Conservation (phyloP, 2,888 invertebrate genomes). For the Drosophila emarginata region DNA sequence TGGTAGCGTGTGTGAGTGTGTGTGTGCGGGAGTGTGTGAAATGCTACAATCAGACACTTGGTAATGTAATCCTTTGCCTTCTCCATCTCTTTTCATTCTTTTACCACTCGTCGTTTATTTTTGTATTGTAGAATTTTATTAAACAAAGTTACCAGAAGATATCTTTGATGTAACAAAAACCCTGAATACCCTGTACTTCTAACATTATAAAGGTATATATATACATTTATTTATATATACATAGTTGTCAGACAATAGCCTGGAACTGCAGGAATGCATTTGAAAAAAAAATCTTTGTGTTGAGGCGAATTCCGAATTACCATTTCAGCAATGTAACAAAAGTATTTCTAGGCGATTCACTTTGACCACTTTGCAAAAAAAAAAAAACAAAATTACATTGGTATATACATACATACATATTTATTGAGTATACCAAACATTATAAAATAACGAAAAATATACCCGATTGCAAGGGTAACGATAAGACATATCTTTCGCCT, state of each 20-base stretch:
- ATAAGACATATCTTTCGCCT: not conserved
- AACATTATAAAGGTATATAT: not conserved
- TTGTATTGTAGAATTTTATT: constrained; percentile 8
- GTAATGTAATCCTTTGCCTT: constrained; percentile 55
- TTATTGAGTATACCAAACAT: too few species aligned
- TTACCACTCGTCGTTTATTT: not conserved
- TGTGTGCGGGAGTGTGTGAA: constrained; percentile 1
- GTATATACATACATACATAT: too few species aligned
- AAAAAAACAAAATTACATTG: too few species aligned
- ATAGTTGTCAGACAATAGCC: too few species aligned
- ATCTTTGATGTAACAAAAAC: not conserved
- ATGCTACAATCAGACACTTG: constrained; percentile 42
- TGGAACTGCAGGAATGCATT: too few species aligned
- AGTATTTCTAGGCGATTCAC: too few species aligned
- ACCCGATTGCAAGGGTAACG: not conserved
- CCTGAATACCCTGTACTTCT: not conserved
- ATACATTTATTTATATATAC: not conserved
- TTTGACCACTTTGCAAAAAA: too few species aligned
- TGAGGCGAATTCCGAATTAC: too few species aligned
- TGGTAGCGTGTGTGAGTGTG: constrained; percentile 20
- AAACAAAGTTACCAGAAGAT: not conserved
- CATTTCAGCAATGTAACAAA: too few species aligned
- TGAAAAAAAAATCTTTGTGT: too few species aligned
- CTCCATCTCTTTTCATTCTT: not conserved
- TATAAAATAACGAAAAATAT: not conserved